These are phyloP conservation scores for Nematolebias whitei DNA, from an alignment of 2,113 vertebrate species.

Conservation along the genomic window DNA sequence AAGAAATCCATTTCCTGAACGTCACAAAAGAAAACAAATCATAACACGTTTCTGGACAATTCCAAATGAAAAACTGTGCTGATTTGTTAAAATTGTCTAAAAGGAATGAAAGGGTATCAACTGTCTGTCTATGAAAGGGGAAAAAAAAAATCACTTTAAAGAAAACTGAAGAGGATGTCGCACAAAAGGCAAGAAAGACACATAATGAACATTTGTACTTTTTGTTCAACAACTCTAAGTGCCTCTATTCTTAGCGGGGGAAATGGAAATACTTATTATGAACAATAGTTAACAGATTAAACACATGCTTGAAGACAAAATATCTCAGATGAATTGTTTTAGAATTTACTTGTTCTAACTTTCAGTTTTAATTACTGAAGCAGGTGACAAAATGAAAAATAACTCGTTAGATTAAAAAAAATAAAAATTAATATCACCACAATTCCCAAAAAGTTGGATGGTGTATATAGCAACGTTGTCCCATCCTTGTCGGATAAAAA, in stretches of 20 bases:
- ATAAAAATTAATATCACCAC: no score
- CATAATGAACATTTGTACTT: slow-evolving; percentile 35
- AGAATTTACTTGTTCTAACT: no score
- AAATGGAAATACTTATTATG: slow-evolving; percentile 49
- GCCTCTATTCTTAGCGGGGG: slow-evolving; percentile 29
- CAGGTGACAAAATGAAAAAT: no score
- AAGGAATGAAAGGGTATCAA: slow-evolving; percentile 89
- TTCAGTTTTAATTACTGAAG: no score
- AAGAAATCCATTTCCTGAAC: no score
- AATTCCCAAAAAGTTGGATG: no score
- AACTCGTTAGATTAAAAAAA: no score
- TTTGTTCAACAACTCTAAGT: slow-evolving; percentile 51
- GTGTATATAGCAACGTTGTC: no score
- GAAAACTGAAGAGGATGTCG: slow-evolving; percentile 69
- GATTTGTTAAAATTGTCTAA: slow-evolving; percentile 94
- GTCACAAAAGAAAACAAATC: no score
- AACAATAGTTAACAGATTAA: slow-evolving; percentile 19
- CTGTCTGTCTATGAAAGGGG: slow-evolving; percentile 85
- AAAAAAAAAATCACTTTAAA: slow-evolving; percentile 82
- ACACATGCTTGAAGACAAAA: no score
- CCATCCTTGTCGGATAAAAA: no score
- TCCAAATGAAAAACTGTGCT: slow-evolving; percentile 85
- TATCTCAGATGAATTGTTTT: no score
- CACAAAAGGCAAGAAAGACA: slow-evolving; percentile 54
- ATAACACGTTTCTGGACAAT: slow-evolving; percentile 75